These are phyloP conservation scores for Hestina assimilis DNA, from an alignment of 1,140 invertebrate species.

Conservation along the genomic window DNA sequence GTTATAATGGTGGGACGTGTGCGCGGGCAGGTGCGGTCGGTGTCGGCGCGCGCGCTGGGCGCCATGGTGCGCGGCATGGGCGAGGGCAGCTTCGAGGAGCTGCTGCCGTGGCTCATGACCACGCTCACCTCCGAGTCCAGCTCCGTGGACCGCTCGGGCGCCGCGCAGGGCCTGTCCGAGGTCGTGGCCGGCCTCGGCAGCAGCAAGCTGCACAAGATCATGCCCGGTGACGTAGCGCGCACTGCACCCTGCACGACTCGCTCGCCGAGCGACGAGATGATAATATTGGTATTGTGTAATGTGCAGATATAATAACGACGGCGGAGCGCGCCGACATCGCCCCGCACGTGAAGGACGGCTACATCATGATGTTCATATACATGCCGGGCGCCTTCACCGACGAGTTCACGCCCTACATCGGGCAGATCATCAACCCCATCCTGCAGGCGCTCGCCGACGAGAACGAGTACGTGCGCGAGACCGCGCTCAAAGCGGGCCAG, in stretches of 20 bases:
- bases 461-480: slow-evolving; percentile 99
- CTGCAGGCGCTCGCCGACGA: slow-evolving; percentile 98
- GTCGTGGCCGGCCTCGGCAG: slow-evolving; percentile 97
- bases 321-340: slow-evolving; percentile 96
- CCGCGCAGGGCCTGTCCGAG: slow-evolving; percentile 97
- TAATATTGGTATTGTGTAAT: too few species aligned
- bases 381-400: slow-evolving; percentile 97
- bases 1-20: not conserved
- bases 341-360: slow-evolving; percentile 98
- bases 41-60: slow-evolving; percentile 95
- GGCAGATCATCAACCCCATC: slow-evolving; percentile 98
- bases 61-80: slow-evolving; percentile 98
- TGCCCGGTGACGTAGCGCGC: slow-evolving; percentile 84
- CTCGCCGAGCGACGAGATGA: too few species aligned
- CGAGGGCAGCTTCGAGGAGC: slow-evolving; percentile 95
- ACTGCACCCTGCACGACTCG: not conserved
- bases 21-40: slow-evolving; percentile 84
- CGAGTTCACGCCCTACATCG: slow-evolving; percentile 97
- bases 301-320: slow-evolving; percentile 94
- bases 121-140: slow-evolving; percentile 97
- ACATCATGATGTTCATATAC: slow-evolving; percentile 99
- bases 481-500: slow-evolving; percentile 97
- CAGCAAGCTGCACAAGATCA: slow-evolving; percentile 96
- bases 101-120: slow-evolving; percentile 98
- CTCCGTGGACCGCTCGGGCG: slow-evolving; percentile 97